Evolutionary conservation across 2,888 invertebrate species (phyloP), one percentile per base, ranked within the genome.

Genomic region (Chalcosyrphus nemorum): DNA sequence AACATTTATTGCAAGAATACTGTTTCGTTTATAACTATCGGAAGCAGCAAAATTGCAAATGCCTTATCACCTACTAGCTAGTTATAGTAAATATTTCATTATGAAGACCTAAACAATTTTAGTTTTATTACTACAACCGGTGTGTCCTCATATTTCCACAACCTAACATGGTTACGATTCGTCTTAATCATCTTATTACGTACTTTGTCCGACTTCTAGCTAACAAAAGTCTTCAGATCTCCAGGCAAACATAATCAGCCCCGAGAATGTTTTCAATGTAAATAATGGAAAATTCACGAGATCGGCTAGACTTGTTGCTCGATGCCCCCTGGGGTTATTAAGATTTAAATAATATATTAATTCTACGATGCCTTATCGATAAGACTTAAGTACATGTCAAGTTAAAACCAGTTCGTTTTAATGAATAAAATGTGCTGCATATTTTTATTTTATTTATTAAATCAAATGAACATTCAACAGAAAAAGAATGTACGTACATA

Each of bases 241-340:
- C n/a, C 2, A 17, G 9, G n/a, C n/a, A n/a, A n/a, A 35, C 35
- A 11, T 35, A 38, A 38, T 65, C 65, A n/a, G 15, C 13, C 11
- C 21, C 19, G 21, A 32, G 32, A 52, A 47, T 63, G 15, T 1
- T 9, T n/a, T n/a, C 21, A 1, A 47, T 24, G 35, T 65, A 38
- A 65, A 65, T 15, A 65, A 50, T 50, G 35, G 50, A 52, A 65
- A 65, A 50, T 65, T 35, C 65, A 65, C 35, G 65, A 35, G 50
- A 65, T 65, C 63, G 32, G 4, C 21, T 13, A 47, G 63, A 35
- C 32, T 47, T 19, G 21, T 21, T 47, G 32, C 2, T 29, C 50
- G 50, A 65, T 65, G 50, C 21, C 47, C 50, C n/a, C 6, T 43
- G n/a, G 24, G 17, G 29, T 45, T n/a, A n/a, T n/a, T n/a, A n/a